Conservation (phyloP, 2,797 vertebrate species). For the Anisognathus igniventris region DNA sequence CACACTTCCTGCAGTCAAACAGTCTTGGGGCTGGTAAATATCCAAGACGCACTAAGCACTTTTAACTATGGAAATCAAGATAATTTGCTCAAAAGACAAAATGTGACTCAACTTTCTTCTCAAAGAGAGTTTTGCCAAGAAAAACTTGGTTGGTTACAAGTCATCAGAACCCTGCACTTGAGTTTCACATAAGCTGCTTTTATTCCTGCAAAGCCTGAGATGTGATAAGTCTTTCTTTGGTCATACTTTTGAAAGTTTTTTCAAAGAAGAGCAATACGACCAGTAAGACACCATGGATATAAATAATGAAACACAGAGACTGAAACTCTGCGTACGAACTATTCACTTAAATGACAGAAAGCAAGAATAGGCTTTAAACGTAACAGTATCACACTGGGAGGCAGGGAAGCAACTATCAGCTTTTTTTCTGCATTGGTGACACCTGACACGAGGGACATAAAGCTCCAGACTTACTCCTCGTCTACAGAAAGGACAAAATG, state of each 20-base stretch:
- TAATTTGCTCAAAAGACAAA: slow-evolving; percentile 35
- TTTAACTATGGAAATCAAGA: slow-evolving; percentile 3
- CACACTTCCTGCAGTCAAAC: rapidly evolving
- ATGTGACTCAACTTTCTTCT: slow-evolving; percentile 17
- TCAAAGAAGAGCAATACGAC: neutral
- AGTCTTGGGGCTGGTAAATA: neutral
- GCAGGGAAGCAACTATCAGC: neutral
- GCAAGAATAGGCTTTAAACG: neutral
- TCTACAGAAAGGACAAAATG: slow-evolving; percentile 20
- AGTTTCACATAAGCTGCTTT: neutral
- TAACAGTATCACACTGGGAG: neutral
- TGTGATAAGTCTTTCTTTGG: neutral
- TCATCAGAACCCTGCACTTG: neutral
- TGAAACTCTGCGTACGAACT: neutral
- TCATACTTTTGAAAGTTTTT: neutral
- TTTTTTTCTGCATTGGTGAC: neutral
- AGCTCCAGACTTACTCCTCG: neutral
- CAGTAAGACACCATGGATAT: neutral
- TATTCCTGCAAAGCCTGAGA: neutral
- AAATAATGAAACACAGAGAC: slow-evolving; percentile 20
- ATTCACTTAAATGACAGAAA: neutral
- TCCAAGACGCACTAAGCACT: neutral
- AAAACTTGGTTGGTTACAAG: neutral
- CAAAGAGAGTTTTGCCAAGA: neutral
- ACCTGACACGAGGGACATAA: slow-evolving; percentile 16